phyloP scores from a whole-genome alignment of 2,888 invertebrate genomes.

The Artemia sinica region DNA sequence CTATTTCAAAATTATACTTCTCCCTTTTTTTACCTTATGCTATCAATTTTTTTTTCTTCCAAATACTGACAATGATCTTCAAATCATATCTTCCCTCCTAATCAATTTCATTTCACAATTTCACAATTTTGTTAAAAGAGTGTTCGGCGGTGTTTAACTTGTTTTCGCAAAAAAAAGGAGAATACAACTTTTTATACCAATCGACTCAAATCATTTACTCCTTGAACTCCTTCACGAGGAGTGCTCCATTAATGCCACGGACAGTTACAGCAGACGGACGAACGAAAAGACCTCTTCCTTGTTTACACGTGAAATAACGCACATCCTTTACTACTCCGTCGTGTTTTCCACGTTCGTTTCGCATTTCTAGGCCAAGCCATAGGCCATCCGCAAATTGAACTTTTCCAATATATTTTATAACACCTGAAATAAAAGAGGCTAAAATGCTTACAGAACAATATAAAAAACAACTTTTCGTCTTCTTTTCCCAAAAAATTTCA shows the following conservation, averaged over 20 bases:
- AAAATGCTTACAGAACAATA: too few relatives aligned
- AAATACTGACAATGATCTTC: not conserved
- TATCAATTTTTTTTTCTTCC: conserved; percentile 1
- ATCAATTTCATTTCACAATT: not conserved
- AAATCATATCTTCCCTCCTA: not conserved
- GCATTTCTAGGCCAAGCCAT: conserved; percentile 37
- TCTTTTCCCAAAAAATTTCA: too few relatives aligned
- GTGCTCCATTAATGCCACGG: conserved; percentile 37
- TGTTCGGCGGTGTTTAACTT: not conserved
- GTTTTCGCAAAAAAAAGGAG: not conserved
- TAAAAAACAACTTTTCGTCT: too few relatives aligned
- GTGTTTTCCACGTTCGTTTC: conserved; percentile 35
- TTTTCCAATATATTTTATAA: conserved; percentile 34
- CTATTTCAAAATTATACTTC: not conserved
- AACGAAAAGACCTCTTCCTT: conserved; percentile 29
- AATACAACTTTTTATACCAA: not conserved
- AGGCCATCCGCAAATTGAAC: conserved; percentile 36
- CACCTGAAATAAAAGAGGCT: conserved; percentile 28
- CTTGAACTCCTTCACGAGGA: conserved; percentile 22
- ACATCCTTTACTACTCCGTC: conserved; percentile 36
- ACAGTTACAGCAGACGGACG: conserved; percentile 35
- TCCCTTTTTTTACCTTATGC: not conserved
- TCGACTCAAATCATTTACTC: conserved; percentile 5
- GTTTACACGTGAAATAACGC: conserved; percentile 35
- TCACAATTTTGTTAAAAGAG: not conserved